Base-by-base conservation (phyloP, 2,797 vertebrate species). In the Darevskia mixta region DNA sequence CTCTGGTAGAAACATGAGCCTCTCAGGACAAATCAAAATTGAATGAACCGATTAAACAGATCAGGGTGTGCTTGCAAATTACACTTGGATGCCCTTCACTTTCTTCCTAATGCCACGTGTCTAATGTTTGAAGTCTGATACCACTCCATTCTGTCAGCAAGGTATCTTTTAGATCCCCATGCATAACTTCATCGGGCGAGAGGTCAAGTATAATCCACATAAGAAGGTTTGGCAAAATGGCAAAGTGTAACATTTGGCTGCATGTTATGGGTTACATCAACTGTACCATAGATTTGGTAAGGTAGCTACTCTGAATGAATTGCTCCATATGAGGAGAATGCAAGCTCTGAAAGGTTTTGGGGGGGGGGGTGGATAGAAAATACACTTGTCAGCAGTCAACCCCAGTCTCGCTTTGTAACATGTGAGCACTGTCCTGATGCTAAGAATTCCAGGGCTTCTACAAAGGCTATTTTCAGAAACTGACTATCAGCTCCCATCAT, bases 391-490 rank as follows among this genome's bases (percentile, higher is more conserved):
- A 55, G 49, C 43, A 20, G 49, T 72, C 15, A 79, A 20, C 27
- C 61, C 15, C 17, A 38, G 13, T 41, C 29, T 43, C 10, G 27
- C n/a, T n/a, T 15, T 41, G 45, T 49, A 85, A 85, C 55, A 80
- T 7, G 20, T 64, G 41, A 79, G 35, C 64, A 29, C 64, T 67
- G 38, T 35, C 55, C 55, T 32, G 32, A 61, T 80, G 32, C 75
- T 79, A 88, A 75, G 9, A 66, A 25, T 73, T 83, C 32, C 82
- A 86, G 41, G 55, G 45, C 88, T 90, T 82, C 78, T 86, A 49
- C 3, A 84, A 15, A 29, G 76, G 4, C 2, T 90, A 32, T 73
- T 92, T 91, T 91, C 79, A 87, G 49, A 85, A 83, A 55, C 80
- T 73, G 84, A 66, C 41, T 35, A 15, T 66, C 25, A 87, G 75